Base-by-base conservation (phyloP, 2,797 vertebrate species). In the Sardinella longiceps region DNA sequence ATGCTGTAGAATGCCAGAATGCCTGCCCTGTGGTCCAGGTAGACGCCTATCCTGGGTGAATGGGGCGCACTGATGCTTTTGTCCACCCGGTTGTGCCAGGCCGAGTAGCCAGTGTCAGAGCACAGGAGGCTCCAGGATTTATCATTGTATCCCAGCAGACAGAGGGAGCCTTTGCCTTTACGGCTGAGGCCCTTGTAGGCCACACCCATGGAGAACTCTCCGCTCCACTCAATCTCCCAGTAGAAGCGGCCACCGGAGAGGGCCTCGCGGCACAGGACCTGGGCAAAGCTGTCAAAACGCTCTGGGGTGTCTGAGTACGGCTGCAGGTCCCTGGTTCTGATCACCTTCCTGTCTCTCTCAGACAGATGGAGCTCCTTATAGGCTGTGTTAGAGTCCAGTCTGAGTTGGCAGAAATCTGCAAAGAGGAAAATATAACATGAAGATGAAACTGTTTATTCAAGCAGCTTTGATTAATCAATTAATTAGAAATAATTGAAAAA, bases 211-310 rank as follows among this genome's bases (percentile, higher is more conserved):
- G 95, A 96, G 91, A 96, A 96, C 90, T 96, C 95, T 39, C 95
- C 95, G 0, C 86, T 96, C 95, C 95, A 96, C 89, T 96, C 95
- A 0, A 96, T 95, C 91, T 96, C 95, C 95, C 95, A 96, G 93
- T 96, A 96, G 92, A 88, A 96, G 88, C 95, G 95, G 0, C 94
- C 92, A 1, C 94, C 93, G 0, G 94, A 95, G 84, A 96, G 89
- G 2, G 92, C 94, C 85, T 96, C 95, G 0, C 94, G 90, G 81
- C 95, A 96, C 85, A 96, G 87, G 83, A 96, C 95, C 91, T 96
- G 95, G 70, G 95, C 95, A 0, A 96, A 96, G 91, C 94, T 95
- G 91, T 96, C 95, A 0, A 96, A 96, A 77, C 95, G 90, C 85
- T 96, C 95, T 0, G 92, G 25, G 90, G 20, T 93, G 0, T 96